Conservation (phyloP, 2,113 vertebrate genomes). For the Ailuropoda melanoleuca region DNA sequence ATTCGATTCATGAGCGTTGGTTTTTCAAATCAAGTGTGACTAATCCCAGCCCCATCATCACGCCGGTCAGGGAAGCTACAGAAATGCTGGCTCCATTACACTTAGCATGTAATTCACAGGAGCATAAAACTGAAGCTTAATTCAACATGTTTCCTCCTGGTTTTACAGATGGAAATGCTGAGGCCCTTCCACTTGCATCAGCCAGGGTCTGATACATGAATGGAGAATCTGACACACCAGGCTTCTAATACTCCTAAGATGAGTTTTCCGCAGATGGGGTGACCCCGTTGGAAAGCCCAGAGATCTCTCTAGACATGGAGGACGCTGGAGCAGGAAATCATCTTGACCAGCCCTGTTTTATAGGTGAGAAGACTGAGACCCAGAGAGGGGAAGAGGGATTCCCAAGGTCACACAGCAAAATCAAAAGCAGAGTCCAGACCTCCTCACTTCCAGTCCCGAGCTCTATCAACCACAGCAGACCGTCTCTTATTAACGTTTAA, state of each 20-base stretch:
- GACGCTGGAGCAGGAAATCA: neutral
- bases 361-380: neutral
- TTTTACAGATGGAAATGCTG: neutral
- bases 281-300: neutral
- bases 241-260: neutral
- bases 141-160: neutral
- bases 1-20: neutral
- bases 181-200: neutral
- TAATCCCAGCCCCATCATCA: neutral
- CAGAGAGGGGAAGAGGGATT: neutral
- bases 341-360: neutral
- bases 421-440: neutral
- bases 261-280: neutral
- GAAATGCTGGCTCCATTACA: neutral
- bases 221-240: neutral
- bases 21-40: conserved; percentile 26
- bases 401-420: neutral
- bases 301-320: neutral
- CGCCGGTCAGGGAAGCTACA: neutral
- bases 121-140: neutral
- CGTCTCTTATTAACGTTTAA: neutral
- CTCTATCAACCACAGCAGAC: neutral
- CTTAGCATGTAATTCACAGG: neutral
- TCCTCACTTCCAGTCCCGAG: neutral
- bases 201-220: neutral